A percentile compares a stretch with the other conserved stretches of the same genome.
These are phyloP conservation scores for Gobiocypris rarus DNA, from an alignment of 2,113 vertebrate genomes.

Conservation along the genomic window DNA sequence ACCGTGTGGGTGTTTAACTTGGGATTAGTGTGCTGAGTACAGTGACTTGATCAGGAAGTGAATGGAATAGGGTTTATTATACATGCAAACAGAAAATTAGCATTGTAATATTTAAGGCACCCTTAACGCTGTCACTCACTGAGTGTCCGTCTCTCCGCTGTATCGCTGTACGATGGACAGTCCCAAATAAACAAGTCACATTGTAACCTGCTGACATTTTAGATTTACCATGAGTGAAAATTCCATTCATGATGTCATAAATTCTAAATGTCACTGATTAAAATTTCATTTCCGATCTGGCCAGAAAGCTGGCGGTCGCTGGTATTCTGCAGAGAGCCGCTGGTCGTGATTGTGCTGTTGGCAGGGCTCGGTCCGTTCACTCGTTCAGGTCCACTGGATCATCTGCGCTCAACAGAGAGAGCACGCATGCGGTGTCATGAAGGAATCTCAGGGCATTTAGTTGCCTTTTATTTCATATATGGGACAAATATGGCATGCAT, in stretches of 20 bases:
- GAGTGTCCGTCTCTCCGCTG: background rate
- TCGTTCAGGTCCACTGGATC: background rate
- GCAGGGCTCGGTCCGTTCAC: background rate
- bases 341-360: background rate
- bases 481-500: too few relatives aligned
- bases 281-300: background rate
- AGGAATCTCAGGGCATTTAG: background rate
- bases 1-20: background rate
- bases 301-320: background rate
- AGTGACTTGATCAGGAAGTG: background rate
- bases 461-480: too few relatives aligned
- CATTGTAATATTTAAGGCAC: background rate
- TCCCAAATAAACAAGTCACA: constrained; percentile 6
- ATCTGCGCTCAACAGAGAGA: background rate
- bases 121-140: background rate
- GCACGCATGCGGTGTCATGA: background rate
- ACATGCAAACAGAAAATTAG: background rate
- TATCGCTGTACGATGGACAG: background rate
- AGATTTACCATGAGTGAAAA: background rate
- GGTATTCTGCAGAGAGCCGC: background rate
- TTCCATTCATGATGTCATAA: constrained; percentile 7
- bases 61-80: background rate
- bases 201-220: constrained; percentile 14
- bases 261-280: constrained; percentile 36
- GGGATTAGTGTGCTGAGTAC: constrained; percentile 50